Evolutionary conservation across 2,797 vertebrate genomes (phyloP).

Genomic region (Cyclura pinguis): DNA sequence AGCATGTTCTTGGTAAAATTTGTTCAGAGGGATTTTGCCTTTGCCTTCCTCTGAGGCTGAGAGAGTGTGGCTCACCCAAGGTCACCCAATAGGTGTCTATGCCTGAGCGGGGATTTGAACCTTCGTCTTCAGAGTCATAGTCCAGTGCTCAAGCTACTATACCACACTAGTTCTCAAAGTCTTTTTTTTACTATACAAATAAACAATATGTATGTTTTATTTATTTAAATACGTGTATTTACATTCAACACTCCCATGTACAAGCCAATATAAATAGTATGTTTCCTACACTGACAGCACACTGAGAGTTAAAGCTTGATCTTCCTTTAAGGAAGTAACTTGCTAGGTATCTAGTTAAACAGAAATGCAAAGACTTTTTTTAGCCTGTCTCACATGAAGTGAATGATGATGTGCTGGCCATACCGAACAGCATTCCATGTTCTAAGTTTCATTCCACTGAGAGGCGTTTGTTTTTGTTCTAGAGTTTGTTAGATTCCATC

Average conservation of each 20-base stretch:
- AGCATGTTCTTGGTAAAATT: too few relatives aligned
- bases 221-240: background rate
- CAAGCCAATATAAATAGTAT: too few relatives aligned
- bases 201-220: background rate
- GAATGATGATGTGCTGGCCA: background rate
- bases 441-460: background rate
- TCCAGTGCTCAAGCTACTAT: too few relatives aligned
- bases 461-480: background rate
- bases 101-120: too few relatives aligned
- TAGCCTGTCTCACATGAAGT: constrained; percentile 14
- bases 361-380: background rate
- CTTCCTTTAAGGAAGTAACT: background rate
- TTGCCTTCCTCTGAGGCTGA: too few relatives aligned
- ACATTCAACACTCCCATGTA: too few relatives aligned
- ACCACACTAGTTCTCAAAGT: too few relatives aligned
- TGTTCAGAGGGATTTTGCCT: too few relatives aligned
- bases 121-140: too few relatives aligned
- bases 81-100: too few relatives aligned
- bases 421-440: constrained; percentile 30
- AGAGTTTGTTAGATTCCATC: constrained; percentile 21
- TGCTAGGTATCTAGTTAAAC: background rate
- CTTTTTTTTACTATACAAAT: constrained; percentile 25
- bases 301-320: background rate
- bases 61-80: too few relatives aligned
- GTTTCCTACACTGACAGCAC: constrained; percentile 23